These are phyloP conservation scores for Malaclemys terrapin DNA, from an alignment of 2,113 vertebrate genomes.

Conservation along the genomic window DNA sequence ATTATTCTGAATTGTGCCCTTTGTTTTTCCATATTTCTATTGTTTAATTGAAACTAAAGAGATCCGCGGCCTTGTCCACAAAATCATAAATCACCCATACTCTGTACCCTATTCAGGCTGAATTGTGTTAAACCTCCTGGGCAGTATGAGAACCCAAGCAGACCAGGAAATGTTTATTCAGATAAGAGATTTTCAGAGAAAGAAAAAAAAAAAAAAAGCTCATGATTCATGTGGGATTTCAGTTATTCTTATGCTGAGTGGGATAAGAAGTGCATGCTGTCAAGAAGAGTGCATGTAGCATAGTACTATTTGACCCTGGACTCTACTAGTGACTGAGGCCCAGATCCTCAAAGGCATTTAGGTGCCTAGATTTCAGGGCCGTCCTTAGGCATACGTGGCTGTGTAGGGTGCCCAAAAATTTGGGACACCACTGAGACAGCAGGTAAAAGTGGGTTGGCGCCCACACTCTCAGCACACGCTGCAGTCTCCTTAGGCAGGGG, in stretches of 20 bases:
- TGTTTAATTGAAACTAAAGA: slow-evolving; percentile 69
- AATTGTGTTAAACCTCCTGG: slow-evolving; percentile 26
- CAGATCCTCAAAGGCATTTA: background rate
- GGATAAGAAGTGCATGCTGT: rapidly evolving
- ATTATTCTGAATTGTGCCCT: slow-evolving; percentile 41
- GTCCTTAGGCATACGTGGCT: too few relatives aligned
- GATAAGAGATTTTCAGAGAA: slow-evolving; percentile 57
- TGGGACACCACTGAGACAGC: too few relatives aligned
- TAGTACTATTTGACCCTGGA: background rate
- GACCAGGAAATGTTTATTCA: slow-evolving; percentile 65
- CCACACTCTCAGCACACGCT: too few relatives aligned
- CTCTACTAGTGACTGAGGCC: background rate
- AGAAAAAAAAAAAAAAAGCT: background rate
- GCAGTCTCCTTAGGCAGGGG: too few relatives aligned
- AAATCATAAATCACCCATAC: slow-evolving; percentile 61
- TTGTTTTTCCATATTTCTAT: slow-evolving; percentile 63
- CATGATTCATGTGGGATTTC: slow-evolving; percentile 11
- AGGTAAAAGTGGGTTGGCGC: too few relatives aligned
- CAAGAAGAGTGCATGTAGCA: background rate
- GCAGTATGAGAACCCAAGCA: slow-evolving; percentile 61
- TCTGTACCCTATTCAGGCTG: background rate
- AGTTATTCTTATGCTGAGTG: background rate
- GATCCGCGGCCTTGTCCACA: background rate
- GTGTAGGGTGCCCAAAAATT: too few relatives aligned
- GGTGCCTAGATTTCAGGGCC: background rate